phyloP scores from a whole-genome alignment of 2,113 vertebrate genomes.

The Thalassarche chlororhynchos region DNA sequence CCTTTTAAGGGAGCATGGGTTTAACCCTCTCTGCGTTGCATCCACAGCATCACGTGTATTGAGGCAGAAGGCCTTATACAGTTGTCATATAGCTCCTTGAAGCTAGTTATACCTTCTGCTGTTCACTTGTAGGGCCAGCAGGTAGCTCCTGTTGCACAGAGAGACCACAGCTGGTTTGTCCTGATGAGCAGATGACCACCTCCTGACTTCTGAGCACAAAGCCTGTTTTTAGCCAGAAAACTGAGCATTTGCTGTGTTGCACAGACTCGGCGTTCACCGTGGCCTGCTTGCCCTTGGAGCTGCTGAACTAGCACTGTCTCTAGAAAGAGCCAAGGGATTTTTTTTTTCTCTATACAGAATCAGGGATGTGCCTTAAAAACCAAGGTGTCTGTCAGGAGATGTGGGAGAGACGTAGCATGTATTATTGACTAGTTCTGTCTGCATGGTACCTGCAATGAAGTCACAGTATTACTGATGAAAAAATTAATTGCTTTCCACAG shows the following conservation, averaged over 20 bases:
- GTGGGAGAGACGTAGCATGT: background rate
- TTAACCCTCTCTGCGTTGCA: background rate
- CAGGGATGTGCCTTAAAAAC: background rate
- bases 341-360: background rate
- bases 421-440: background rate
- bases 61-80: background rate
- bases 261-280: accelerated
- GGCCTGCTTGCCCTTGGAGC: background rate
- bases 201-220: background rate
- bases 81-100: background rate
- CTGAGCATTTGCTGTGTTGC: background rate
- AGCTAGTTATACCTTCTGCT: background rate
- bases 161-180: background rate
- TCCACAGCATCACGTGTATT: background rate
- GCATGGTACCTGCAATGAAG: background rate
- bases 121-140: background rate
- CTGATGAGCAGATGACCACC: background rate
- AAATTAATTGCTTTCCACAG: background rate
- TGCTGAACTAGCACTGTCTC: background rate
- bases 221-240: background rate
- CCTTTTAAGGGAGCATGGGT: background rate
- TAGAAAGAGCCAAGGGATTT: background rate
- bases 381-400: background rate
- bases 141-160: background rate
- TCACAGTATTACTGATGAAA: background rate